phyloP scores from a whole-genome alignment of 2,113 vertebrate genomes.

The Planiliza haematocheilus region DNA sequence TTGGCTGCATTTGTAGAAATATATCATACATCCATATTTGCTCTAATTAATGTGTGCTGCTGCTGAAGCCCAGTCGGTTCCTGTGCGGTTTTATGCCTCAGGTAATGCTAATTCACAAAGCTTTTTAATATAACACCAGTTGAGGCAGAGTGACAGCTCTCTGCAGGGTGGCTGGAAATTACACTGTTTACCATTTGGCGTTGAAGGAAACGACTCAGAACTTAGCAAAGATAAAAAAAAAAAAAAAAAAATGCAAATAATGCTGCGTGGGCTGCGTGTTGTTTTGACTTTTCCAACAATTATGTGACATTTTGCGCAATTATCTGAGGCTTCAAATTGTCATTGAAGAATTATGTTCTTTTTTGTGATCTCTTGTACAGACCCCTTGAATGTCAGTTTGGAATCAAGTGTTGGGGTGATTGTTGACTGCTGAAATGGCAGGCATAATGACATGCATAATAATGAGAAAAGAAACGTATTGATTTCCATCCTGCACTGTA shows the following conservation, averaged over 20 bases:
- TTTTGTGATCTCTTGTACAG: conserved; percentile 57
- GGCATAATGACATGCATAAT: conserved; percentile 50
- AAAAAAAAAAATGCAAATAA: conserved; percentile 52
- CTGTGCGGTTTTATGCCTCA: conserved; percentile 56
- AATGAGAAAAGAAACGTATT: conserved; percentile 38
- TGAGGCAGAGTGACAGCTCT: conserved; percentile 73
- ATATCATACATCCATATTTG: conserved; percentile 71
- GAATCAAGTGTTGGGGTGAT: conserved; percentile 62
- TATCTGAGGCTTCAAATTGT: conserved; percentile 71
- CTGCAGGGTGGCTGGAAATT: conserved; percentile 71
- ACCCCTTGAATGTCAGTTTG: conserved; percentile 65
- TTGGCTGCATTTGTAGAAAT: conserved; percentile 61
- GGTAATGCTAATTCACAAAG: conserved; percentile 73
- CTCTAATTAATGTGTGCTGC: conserved; percentile 74
- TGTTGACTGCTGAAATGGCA: conserved; percentile 69
- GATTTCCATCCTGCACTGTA: conserved; percentile 21
- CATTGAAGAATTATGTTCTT: conserved; percentile 45
- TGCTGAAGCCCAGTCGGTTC: conserved; percentile 51
- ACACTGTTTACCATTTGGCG: conserved; percentile 73
- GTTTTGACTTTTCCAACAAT: conserved; percentile 77
- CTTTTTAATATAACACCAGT: conserved; percentile 68
- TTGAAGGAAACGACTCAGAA: conserved; percentile 76
- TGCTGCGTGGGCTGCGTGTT: conserved; percentile 69
- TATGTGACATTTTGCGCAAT: conserved; percentile 76
- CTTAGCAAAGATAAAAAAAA: conserved; percentile 28